These are phyloP conservation scores for Tauraco hartlaubi DNA, from an alignment of 2,797 vertebrate species.

Conservation along the genomic window DNA sequence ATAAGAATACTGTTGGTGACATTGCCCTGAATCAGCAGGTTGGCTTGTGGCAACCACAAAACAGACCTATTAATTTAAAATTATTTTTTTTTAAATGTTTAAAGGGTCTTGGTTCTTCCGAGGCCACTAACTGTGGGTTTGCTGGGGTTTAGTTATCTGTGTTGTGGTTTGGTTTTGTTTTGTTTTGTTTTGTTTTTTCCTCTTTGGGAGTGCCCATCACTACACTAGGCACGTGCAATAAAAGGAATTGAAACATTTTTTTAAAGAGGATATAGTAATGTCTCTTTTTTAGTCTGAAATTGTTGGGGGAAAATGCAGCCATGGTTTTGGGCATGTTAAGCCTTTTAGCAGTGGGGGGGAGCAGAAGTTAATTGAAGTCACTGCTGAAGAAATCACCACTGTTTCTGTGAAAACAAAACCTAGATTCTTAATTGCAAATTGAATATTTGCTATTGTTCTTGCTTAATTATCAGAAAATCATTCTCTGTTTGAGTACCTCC, in stretches of 20 bases:
- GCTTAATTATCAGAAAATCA: conserved; percentile 38
- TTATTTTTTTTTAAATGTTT: background rate
- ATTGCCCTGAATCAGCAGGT: conserved; percentile 78
- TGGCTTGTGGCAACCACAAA: conserved; percentile 53
- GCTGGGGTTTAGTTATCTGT: background rate
- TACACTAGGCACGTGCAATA: background rate
- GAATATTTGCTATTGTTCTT: conserved; percentile 54
- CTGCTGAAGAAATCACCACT: conserved; percentile 1
- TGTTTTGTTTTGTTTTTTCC: background rate
- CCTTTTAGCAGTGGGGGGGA: background rate
- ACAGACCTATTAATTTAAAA: background rate
- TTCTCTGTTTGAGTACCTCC: conserved; percentile 14
- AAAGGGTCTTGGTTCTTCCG: background rate
- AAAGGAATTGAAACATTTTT: background rate
- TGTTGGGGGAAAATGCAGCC: background rate
- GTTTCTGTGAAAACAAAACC: conserved; percentile 35
- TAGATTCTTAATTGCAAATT: conserved; percentile 26
- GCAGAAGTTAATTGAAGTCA: conserved; percentile 30
- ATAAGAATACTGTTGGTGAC: conserved; percentile 88
- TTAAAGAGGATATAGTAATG: background rate
- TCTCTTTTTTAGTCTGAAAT: background rate
- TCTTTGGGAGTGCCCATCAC: background rate
- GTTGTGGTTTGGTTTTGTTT: background rate
- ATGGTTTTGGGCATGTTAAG: background rate
- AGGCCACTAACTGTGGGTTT: background rate